Evolutionary conservation across 2,888 invertebrate species (phyloP), one percentile per base, ranked within the genome.

Genomic region (Orthonychiurus folsomi): DNA sequence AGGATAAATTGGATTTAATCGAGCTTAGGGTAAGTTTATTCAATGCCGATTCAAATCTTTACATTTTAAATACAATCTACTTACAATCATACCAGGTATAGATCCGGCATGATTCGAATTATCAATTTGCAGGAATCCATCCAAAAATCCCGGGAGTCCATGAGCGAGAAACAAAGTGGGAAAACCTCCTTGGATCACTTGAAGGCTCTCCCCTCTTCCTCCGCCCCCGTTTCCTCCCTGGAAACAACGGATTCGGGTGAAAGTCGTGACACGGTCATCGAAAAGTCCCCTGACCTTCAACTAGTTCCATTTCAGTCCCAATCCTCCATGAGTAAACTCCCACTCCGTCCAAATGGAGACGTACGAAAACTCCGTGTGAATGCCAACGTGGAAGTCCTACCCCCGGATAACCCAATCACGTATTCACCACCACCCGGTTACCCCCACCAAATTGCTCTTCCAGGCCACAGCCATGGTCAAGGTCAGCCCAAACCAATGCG

Each of bases 1-100:
- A 88, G 76, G 92, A 93, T 79, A 63, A 65, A 37, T 52, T 58
- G 47, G 70, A 70, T 47, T 55, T 69, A 50, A 55, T 63, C 25
- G 70, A 68, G 47, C 65, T 70, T 23, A 69, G 64, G 64, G 69
- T 67, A 64, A 60, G 58, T 50, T 12, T 24, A 18, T 2, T 2
- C 28, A 37, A 59, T 28, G 27, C 20, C 47, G 26, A 25, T 18
- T 56, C 5, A 26, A 56, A 18, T 48, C 52, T 37, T 20, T 25
- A 50, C 23, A 25, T n/a, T 24, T 5, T 21, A 2, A 18, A 37
- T 23, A 23, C 47, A 23, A 18, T 24, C n/a, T n/a, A n/a, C n/a
- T n/a, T n/a, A n/a, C n/a, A n/a, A n/a, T n/a, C n/a, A n/a, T n/a
- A n/a, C n/a, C n/a, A n/a, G n/a, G n/a, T n/a, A n/a, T n/a, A 18